phyloP scores from a whole-genome alignment of 2,797 vertebrate genomes.

The Sciurus vulgaris region DNA sequence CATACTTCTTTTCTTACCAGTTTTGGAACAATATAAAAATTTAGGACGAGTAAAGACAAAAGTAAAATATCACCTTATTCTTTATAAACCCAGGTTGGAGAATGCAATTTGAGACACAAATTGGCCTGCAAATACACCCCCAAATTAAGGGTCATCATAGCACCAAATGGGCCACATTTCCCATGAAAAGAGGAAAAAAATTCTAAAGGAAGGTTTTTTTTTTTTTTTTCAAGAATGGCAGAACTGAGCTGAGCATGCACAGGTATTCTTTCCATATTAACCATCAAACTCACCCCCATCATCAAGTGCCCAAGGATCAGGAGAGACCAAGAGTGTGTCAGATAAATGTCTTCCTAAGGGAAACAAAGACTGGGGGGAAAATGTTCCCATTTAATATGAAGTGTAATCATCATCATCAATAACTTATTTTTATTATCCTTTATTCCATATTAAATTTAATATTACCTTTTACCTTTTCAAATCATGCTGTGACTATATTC shows the following conservation, averaged over 20 bases:
- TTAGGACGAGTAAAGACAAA: not conserved
- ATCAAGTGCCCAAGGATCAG: not conserved
- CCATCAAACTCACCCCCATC: not conserved
- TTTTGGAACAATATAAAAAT: constrained; percentile 25
- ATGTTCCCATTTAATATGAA: not conserved
- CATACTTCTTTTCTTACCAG: not conserved
- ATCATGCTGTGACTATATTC: not conserved
- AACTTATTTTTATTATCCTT: not conserved
- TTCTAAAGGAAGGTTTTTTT: not conserved
- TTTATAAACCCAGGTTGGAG: not conserved
- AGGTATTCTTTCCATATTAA: not conserved
- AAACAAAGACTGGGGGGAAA: not conserved
- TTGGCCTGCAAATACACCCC: not conserved
- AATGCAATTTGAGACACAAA: not conserved
- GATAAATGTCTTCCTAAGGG: not conserved
- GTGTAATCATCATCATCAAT: not conserved
- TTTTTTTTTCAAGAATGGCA: not conserved
- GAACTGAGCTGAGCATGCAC: not conserved
- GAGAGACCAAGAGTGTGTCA: not conserved
- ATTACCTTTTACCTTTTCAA: constrained; percentile 21
- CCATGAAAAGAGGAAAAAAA: not conserved
- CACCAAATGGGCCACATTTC: not conserved
- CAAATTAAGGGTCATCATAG: not conserved
- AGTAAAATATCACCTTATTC: not conserved
- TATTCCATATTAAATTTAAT: not conserved